Evolutionary conservation across 1,140 invertebrate genomes (phyloP).

Genomic region (Acyrthosiphon pisum): DNA sequence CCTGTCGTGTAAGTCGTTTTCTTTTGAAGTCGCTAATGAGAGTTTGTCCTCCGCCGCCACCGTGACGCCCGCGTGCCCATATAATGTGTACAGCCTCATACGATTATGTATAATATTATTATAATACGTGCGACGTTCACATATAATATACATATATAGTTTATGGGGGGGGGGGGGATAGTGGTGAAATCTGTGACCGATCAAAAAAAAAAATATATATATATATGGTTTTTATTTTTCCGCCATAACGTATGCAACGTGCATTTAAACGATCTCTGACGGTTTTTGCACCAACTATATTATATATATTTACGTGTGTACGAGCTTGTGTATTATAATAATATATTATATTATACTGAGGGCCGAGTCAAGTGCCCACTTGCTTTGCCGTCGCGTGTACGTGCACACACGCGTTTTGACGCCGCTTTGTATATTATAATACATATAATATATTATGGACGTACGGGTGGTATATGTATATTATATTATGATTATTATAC

Average conservation of each 20-base stretch:
- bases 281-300: background rate
- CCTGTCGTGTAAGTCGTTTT: slow-evolving; percentile 33
- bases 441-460: background rate
- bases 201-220: background rate
- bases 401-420: slow-evolving; percentile 5
- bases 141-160: background rate
- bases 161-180: background rate
- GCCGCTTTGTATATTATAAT: background rate
- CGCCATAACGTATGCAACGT: background rate
- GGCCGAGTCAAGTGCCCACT: slow-evolving; percentile 35
- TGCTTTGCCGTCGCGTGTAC: slow-evolving; percentile 20
- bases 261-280: slow-evolving; percentile 45
- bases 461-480: background rate
- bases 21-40: slow-evolving; percentile 57
- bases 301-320: background rate
- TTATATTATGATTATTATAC: background rate
- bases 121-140: background rate
- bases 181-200: slow-evolving; percentile 35
- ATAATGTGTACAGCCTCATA: background rate
- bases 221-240: slow-evolving; percentile 24
- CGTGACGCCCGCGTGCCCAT: background rate
- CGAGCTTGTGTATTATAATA: background rate
- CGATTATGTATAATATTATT: slow-evolving; percentile 16
- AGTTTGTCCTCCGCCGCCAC: background rate
- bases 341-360: background rate